Conservation (phyloP, 2,888 invertebrate genomes). For the Spodoptera picta region DNA sequence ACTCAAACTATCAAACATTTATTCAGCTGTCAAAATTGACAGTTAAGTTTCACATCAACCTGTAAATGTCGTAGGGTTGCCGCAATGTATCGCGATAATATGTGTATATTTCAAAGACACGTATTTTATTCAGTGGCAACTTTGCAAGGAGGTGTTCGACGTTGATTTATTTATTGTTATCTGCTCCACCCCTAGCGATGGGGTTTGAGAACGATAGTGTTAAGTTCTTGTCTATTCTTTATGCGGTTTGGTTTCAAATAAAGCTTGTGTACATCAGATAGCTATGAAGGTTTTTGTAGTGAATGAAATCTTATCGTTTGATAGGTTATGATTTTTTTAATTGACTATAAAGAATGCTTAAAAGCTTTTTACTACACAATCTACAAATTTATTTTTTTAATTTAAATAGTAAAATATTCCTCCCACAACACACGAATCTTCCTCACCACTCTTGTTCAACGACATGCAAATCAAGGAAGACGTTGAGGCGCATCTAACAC, state of each 20-base stretch:
- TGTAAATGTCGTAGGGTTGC: conserved; percentile 62
- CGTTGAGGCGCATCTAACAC: background rate
- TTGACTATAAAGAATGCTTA: too few species aligned
- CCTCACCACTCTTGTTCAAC: too few species aligned
- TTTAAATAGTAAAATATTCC: too few species aligned
- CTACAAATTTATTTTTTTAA: too few species aligned
- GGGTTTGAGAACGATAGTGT: conserved; percentile 54
- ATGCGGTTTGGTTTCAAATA: too few species aligned
- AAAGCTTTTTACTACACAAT: too few species aligned
- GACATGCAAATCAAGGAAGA: too few species aligned
- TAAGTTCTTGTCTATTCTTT: background rate
- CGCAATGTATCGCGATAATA: conserved; percentile 74
- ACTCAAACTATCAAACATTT: conserved; percentile 30
- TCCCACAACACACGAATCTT: too few species aligned
- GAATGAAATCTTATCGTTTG: too few species aligned
- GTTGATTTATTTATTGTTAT: conserved; percentile 80
- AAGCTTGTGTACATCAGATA: too few species aligned
- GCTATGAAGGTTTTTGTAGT: too few species aligned
- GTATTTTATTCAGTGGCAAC: conserved; percentile 78
- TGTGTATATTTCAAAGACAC: conserved; percentile 82
- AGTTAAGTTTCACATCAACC: conserved; percentile 55
- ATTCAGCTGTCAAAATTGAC: conserved; percentile 49
- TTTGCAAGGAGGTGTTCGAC: conserved; percentile 60
- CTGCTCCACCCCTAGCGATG: conserved; percentile 55
- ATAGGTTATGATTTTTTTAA: too few species aligned